These are phyloP conservation scores for Oryzias curvinotus DNA, from an alignment of 2,113 vertebrate species.

Conservation along the genomic window DNA sequence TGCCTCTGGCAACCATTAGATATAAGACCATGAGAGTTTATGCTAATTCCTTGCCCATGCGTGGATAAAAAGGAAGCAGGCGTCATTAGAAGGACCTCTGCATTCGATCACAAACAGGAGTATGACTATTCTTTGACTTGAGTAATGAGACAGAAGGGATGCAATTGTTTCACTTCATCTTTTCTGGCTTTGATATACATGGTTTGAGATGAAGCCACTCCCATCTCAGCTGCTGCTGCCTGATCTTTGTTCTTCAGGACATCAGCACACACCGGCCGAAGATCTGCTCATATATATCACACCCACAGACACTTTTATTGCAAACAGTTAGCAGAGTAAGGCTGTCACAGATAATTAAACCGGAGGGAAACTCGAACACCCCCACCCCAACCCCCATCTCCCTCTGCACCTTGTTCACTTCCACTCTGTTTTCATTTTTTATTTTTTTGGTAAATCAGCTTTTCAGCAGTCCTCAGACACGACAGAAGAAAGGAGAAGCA, in stretches of 20 bases:
- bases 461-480: constrained; percentile 25
- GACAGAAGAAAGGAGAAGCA: too few relatives aligned
- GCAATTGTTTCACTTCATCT: constrained; percentile 46
- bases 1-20: constrained; percentile 28
- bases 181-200: constrained; percentile 30
- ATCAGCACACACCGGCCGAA: constrained; percentile 10
- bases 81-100: not conserved
- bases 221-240: constrained; percentile 8
- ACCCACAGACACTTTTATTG: constrained; percentile 33
- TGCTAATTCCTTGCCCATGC: constrained; percentile 44
- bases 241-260: constrained; percentile 15
- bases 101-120: not conserved
- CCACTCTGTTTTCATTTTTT: constrained; percentile 12
- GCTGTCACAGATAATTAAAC: constrained; percentile 71
- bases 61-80: not conserved
- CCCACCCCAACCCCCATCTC: not conserved
- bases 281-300: not conserved
- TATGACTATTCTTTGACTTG: constrained; percentile 23
- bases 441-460: constrained; percentile 42
- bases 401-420: constrained; percentile 29
- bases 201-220: constrained; percentile 31
- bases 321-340: constrained; percentile 47
- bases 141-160: constrained; percentile 35
- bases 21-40: constrained; percentile 43
- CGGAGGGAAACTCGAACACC: constrained; percentile 61